These are phyloP conservation scores for Xenus cinereus DNA, from an alignment of 2,113 vertebrate species.

Conservation along the genomic window DNA sequence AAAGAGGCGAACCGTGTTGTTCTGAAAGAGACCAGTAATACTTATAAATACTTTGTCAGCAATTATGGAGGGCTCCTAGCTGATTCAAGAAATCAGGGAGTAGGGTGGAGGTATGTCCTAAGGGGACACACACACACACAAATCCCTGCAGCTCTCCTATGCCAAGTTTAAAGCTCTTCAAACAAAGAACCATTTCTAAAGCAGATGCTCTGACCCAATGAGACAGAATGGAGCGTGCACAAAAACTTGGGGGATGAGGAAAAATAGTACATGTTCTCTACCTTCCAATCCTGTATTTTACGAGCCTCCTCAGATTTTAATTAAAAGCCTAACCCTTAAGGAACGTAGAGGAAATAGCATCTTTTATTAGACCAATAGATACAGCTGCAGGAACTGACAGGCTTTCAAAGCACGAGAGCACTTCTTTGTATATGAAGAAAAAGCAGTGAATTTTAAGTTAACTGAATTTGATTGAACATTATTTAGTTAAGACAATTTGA, in stretches of 20 bases:
- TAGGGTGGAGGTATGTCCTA: background rate
- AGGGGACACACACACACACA: too few relatives aligned
- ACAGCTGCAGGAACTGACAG: background rate
- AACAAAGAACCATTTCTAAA: background rate
- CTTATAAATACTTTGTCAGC: background rate
- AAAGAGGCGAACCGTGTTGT: conserved; percentile 97
- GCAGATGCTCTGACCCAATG: background rate
- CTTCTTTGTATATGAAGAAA: background rate
- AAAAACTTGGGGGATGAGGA: background rate
- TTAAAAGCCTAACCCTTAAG: background rate
- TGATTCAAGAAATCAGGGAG: background rate
- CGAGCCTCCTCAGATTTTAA: background rate
- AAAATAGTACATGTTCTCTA: background rate
- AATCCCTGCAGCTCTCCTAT: background rate
- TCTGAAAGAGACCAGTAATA: conserved; percentile 67
- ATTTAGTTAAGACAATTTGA: background rate
- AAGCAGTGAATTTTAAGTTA: background rate
- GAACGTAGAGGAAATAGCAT: background rate
- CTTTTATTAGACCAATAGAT: background rate
- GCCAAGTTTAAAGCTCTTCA: background rate
- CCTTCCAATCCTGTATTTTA: background rate
- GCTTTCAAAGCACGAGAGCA: background rate
- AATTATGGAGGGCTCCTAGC: background rate
- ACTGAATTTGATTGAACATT: background rate
- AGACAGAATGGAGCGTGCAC: background rate